phyloP scores from a whole-genome alignment of 2,888 invertebrate genomes.

The Phyto melanocephala region DNA sequence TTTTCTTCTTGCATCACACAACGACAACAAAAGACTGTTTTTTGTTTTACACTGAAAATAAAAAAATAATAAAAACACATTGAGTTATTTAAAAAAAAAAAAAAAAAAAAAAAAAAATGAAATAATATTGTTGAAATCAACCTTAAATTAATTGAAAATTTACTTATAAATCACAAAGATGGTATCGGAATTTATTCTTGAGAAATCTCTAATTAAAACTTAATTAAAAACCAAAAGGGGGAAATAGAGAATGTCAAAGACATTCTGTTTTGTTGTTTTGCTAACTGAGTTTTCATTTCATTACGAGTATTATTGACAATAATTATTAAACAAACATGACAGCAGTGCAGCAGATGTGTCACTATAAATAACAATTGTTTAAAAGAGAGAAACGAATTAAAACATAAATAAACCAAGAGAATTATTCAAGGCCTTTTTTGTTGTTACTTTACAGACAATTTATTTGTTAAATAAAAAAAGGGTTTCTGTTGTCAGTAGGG shows the following conservation, averaged over 20 bases:
- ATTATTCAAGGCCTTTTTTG: conserved; percentile 30
- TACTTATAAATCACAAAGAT: neutral
- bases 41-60: neutral
- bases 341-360: conserved; percentile 45
- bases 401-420: conserved; percentile 10
- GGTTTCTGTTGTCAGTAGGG: no score
- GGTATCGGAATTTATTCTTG: neutral
- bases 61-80: neutral
- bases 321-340: conserved; percentile 52
- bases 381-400: neutral
- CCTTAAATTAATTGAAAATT: neutral
- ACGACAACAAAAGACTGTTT: neutral
- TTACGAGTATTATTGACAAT: conserved; percentile 49
- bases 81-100: neutral
- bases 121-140: neutral
- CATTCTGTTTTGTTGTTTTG: conserved; percentile 4
- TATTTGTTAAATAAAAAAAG: no score
- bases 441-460: no score
- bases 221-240: conserved; percentile 15
- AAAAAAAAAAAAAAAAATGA: neutral
- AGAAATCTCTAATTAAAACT: conserved; percentile 38
- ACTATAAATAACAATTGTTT: conserved; percentile 15
- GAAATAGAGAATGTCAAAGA: neutral
- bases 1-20: neutral
- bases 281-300: neutral